These are phyloP conservation scores for Smittia aterrima DNA, from an alignment of 2,888 invertebrate genomes.

Conservation along the genomic window DNA sequence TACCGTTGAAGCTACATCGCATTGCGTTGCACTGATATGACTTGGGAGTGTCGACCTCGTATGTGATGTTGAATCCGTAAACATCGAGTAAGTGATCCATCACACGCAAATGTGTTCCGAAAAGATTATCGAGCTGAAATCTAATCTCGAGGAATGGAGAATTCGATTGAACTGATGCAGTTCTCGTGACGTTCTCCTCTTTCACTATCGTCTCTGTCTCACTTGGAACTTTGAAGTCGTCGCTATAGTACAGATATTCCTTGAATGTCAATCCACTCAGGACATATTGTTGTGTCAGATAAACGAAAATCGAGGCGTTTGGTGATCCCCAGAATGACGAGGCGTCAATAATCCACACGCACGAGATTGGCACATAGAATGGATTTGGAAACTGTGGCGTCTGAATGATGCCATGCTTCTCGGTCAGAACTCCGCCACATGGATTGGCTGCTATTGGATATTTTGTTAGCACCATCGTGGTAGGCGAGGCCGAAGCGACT, in stretches of 20 bases:
- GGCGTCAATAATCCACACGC: slow-evolving; percentile 86
- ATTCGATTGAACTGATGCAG: slow-evolving; percentile 61
- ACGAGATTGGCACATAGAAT: slow-evolving; percentile 78
- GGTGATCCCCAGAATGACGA: slow-evolving; percentile 57
- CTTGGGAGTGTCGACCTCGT: slow-evolving; percentile 67
- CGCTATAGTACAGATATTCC: slow-evolving; percentile 73
- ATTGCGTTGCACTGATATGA: slow-evolving; percentile 70
- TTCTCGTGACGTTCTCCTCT: slow-evolving; percentile 70
- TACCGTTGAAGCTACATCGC: slow-evolving; percentile 81
- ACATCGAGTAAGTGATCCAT: slow-evolving; percentile 77
- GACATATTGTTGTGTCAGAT: slow-evolving; percentile 84
- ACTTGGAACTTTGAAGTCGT: slow-evolving; percentile 65
- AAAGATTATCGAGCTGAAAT: slow-evolving; percentile 67
- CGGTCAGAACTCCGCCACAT: slow-evolving; percentile 68
- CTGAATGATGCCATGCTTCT: slow-evolving; percentile 68
- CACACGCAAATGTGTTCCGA: slow-evolving; percentile 80
- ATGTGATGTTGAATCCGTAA: slow-evolving; percentile 90
- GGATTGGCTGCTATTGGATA: slow-evolving; percentile 48
- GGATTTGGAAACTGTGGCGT: slow-evolving; percentile 82
- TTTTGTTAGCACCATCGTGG: slow-evolving; percentile 3
- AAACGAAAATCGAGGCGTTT: slow-evolving; percentile 76
- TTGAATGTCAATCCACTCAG: slow-evolving; percentile 74
- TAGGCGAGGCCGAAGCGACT: slow-evolving; percentile 23
- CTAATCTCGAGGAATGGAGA: slow-evolving; percentile 78
- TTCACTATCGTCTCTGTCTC: slow-evolving; percentile 57